Conservation (phyloP, 1,140 invertebrate genomes). For the Papilio helenus region DNA sequence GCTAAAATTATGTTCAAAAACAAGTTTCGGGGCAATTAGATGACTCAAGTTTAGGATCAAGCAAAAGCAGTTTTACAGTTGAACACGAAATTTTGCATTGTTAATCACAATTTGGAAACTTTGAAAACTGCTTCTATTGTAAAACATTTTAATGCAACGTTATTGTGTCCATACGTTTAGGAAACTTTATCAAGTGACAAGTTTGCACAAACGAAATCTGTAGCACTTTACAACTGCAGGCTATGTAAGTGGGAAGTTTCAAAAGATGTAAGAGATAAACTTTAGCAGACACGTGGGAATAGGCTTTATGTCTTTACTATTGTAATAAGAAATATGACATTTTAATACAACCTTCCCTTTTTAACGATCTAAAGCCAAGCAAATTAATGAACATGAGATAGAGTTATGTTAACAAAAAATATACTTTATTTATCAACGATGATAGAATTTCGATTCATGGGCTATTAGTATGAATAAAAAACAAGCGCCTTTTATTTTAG, state of each 20-base stretch:
- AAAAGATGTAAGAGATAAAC: constrained; percentile 4
- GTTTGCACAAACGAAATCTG: constrained; percentile 3
- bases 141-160: constrained; percentile 14
- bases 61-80: constrained; percentile 52
- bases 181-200: neutral
- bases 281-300: neutral
- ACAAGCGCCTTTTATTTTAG: neutral
- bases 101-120: constrained; percentile 11
- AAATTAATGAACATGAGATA: too few species aligned
- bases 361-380: too few species aligned
- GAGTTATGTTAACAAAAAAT: too few species aligned
- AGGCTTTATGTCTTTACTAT: neutral
- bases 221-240: neutral
- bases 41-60: constrained; percentile 63
- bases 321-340: too few species aligned
- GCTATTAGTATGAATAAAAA: too few species aligned
- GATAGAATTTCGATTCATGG: too few species aligned
- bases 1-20: constrained; percentile 79
- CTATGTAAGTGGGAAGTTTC: neutral
- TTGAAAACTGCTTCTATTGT: constrained; percentile 8
- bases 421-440: too few species aligned
- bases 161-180: constrained; percentile 8
- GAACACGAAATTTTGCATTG: constrained; percentile 21
- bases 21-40: constrained; percentile 78
- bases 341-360: too few species aligned